Evolutionary conservation across 2,888 invertebrate species (phyloP).

Genomic region (Noctua pronuba): DNA sequence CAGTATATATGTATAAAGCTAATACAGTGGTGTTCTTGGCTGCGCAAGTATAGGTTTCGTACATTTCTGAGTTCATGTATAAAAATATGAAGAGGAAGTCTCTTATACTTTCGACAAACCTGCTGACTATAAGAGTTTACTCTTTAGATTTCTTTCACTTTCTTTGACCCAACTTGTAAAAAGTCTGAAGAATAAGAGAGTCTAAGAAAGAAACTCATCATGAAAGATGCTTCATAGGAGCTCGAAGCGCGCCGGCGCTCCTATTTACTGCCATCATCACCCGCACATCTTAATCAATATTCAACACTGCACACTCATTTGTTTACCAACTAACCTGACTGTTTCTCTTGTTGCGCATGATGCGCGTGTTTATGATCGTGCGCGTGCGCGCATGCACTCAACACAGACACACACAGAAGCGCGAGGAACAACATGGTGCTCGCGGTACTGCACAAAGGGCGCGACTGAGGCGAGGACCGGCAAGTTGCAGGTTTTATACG

Average conservation of each 20-base stretch:
- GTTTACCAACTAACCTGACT: slow-evolving; percentile 49
- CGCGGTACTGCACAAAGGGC: background rate
- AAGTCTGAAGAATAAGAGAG: no score
- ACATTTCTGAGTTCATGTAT: no score
- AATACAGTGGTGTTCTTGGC: no score
- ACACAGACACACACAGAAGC: slow-evolving; percentile 28
- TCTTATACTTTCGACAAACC: no score
- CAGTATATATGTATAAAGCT: no score
- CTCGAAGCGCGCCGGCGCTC: background rate
- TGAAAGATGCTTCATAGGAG: background rate
- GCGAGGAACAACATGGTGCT: slow-evolving; percentile 44
- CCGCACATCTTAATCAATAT: background rate
- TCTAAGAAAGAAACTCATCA: no score
- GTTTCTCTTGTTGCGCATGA: slow-evolving; percentile 7
- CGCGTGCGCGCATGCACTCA: slow-evolving; percentile 34
- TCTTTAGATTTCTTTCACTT: background rate
- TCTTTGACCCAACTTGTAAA: background rate
- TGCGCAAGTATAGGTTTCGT: no score
- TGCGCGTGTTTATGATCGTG: slow-evolving; percentile 28
- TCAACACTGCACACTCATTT: background rate
- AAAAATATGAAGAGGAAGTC: no score
- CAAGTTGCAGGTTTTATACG: slow-evolving; percentile 35
- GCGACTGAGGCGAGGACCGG: slow-evolving; percentile 26
- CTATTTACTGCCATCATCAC: background rate
- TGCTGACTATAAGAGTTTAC: background rate